Evolutionary conservation across 2,797 vertebrate species (phyloP).

Genomic region (Enteromius paludinosus): DNA sequence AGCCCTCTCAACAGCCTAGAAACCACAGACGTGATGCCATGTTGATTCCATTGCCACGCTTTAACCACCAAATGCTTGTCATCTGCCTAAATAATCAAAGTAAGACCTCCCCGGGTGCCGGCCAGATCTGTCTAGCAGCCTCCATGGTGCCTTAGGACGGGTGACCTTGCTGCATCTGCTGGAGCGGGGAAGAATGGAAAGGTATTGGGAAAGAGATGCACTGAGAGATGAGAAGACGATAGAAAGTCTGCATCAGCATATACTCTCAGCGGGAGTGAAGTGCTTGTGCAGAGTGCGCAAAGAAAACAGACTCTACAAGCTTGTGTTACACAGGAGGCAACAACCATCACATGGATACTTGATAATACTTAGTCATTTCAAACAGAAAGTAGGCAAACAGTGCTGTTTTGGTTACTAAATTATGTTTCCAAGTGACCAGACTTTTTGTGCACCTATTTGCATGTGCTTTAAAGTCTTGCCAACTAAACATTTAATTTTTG

Average conservation of each 20-base stretch:
- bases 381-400: not conserved
- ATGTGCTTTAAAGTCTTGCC: too few species aligned
- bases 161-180: constrained; percentile 50
- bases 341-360: not conserved
- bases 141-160: constrained; percentile 15
- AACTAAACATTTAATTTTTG: too few species aligned
- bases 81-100: constrained; percentile 48
- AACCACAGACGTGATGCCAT: constrained; percentile 15
- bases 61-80: constrained; percentile 20
- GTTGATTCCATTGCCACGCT: constrained; percentile 35
- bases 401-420: not conserved
- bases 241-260: constrained; percentile 12
- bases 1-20: constrained; percentile 20
- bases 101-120: constrained; percentile 19
- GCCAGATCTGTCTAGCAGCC: constrained; percentile 33
- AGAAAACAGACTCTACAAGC: not conserved
- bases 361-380: not conserved
- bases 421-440: not conserved
- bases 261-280: constrained; percentile 5
- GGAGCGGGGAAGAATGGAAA: constrained; percentile 3
- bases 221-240: constrained; percentile 12
- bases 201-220: not conserved
- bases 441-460: not conserved
- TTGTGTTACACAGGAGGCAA: not conserved
- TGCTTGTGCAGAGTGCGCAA: not conserved